A percentile compares a stretch with the other conserved stretches of the same genome.
These are phyloP conservation scores for Argyresthia albistria DNA, from an alignment of 2,888 invertebrate genomes.

Conservation along the genomic window DNA sequence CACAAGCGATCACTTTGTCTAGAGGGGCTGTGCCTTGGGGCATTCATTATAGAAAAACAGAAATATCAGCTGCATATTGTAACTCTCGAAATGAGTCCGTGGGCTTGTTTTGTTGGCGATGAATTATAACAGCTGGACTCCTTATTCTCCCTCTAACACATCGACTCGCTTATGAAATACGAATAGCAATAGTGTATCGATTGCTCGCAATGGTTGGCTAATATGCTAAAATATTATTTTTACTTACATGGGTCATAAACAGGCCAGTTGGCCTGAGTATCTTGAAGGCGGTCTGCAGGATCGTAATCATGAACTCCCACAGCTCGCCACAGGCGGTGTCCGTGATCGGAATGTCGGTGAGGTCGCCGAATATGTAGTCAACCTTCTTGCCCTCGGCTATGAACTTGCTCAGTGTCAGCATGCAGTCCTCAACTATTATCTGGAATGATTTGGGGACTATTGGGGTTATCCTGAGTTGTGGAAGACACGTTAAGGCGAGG, in stretches of 20 bases:
- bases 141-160: too few relatives aligned
- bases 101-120: too few relatives aligned
- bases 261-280: slow-evolving; percentile 87
- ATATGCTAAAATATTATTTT: not conserved
- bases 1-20: too few relatives aligned
- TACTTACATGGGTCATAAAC: slow-evolving; percentile 89
- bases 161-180: too few relatives aligned
- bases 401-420: slow-evolving; percentile 85
- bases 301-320: slow-evolving; percentile 90
- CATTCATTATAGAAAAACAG: too few relatives aligned
- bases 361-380: slow-evolving; percentile 93
- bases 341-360: slow-evolving; percentile 94
- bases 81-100: not conserved
- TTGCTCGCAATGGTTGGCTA: too few relatives aligned
- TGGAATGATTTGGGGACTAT: slow-evolving; percentile 31
- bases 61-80: too few relatives aligned
- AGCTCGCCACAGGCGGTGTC: slow-evolving; percentile 85
- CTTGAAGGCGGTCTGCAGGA: slow-evolving; percentile 85
- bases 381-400: slow-evolving; percentile 85
- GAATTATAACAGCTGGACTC: too few relatives aligned
- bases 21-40: too few relatives aligned
- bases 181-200: too few relatives aligned
- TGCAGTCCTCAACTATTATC: slow-evolving; percentile 93
- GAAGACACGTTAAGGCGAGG: too few relatives aligned
- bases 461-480: too few relatives aligned